Evolutionary conservation across 2,888 invertebrate species (phyloP), one percentile per base, ranked within the genome.

Genomic region (Drosophila differens): DNA sequence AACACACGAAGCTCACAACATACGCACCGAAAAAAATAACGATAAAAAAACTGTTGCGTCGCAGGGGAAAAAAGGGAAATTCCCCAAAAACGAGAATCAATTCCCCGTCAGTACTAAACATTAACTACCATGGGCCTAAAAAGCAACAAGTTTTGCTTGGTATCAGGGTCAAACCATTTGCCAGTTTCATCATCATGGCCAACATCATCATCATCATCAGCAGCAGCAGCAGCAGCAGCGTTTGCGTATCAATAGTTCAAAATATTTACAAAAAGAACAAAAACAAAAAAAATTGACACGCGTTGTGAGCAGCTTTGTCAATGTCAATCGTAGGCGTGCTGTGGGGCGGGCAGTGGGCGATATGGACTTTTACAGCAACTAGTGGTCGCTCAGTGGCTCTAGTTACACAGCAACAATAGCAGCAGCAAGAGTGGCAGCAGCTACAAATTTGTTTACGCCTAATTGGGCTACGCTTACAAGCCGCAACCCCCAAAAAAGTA

Each of bases 391-490:
- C 66, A 65, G 67, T 83, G 60, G 44, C 59, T 74, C 65, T 55
- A 54, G 72, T 82, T 60, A 60, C 84, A 53, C 60, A 64, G 49
- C 37, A 49, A 28, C 49, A 39, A n/a, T 70, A 63, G n/a, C 74
- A 65, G 72, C 54, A 54, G 16, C 33, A 35, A 19, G 54, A 73
- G n/a, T 63, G 49, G 37, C 41, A 53, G 61, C 71, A 63, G 71
- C 59, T 33, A 74, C 81, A 85, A 81, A 86, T 81, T 87, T 89
- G 84, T 86, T 90, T 89, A 87, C 88, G 90, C 90, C 82, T 87
- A 87, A 87, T 87, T 87, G 87, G 87, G 76, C 80, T 87, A 79
- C 82, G 80, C 76, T 82, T 87, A 91, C 84, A 89, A 66, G 68
- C 72, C 47, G 60, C 63, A 70, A 35, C 67, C 60, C 59, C 63